These are phyloP conservation scores for Blera fallax DNA, from an alignment of 2,888 invertebrate genomes.

Conservation along the genomic window DNA sequence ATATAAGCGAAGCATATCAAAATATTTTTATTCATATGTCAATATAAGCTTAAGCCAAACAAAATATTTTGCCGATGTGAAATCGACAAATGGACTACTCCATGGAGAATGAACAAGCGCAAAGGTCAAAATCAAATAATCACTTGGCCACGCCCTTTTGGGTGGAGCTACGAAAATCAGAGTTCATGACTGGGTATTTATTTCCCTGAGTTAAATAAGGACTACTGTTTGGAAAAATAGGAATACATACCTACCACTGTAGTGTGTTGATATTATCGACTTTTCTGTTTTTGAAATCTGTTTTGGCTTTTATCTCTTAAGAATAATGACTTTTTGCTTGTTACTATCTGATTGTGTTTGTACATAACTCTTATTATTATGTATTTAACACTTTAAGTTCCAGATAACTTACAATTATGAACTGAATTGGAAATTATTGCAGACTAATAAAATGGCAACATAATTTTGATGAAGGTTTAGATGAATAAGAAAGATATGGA, in stretches of 20 bases:
- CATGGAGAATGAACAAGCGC: conserved; percentile 73
- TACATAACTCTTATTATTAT: neutral
- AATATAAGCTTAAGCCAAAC: conserved; percentile 56
- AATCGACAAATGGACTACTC: conserved; percentile 70
- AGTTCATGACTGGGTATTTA: conserved; percentile 72
- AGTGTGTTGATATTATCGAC: conserved; percentile 33
- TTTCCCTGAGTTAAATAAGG: conserved; percentile 66
- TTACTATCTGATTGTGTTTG: conserved; percentile 17
- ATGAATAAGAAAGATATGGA: neutral
- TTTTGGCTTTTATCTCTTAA: conserved; percentile 25
- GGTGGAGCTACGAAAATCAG: conserved; percentile 69
- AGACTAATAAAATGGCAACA: neutral
- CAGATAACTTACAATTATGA: neutral
- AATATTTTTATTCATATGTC: conserved; percentile 52
- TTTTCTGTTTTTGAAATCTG: conserved; percentile 29
- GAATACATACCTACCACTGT: conserved; percentile 13
- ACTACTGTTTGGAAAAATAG: conserved; percentile 53
- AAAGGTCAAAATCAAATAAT: conserved; percentile 73
- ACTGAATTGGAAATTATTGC: neutral
- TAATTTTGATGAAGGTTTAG: neutral
- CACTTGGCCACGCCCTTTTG: conserved; percentile 63
- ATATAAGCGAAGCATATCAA: conserved; percentile 26
- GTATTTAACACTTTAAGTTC: neutral
- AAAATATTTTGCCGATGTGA: conserved; percentile 63
- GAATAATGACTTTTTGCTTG: conserved; percentile 48